Base-by-base conservation (phyloP, 2,113 vertebrate species). In the Phylloscopus whistleri region DNA sequence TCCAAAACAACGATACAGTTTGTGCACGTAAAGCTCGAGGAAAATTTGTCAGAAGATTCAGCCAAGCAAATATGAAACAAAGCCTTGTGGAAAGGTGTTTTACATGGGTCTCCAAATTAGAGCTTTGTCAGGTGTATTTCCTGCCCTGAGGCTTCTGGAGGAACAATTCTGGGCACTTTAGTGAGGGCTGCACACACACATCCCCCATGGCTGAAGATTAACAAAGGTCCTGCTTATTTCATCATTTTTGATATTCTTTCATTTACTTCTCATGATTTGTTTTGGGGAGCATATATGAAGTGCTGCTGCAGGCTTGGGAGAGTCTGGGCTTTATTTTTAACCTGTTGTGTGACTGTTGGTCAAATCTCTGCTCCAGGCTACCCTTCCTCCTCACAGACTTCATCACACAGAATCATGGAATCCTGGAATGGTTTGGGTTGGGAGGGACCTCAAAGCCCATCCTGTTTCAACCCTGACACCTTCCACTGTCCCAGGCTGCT, bases 1-100 rank as follows among this genome's bases (percentile, higher is more conserved):
- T 98, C 97, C 95, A 97, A 96, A 98, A 98, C 96, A 97, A 95
- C 95, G 91, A 94, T 67, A 88, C 35, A 90, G 97, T 96, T 97
- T 97, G 94, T 97, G 92, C 41, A 68, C 14, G 14, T 76, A 56
- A 93, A 94, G 86, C 21, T 18, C 53, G 24, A 53, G 78, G 93
- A 94, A 92, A 90, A 81, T 86, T 52, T 75, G 79, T 77, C 95
- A 87, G 81, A 96, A 95, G 93, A 91, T 81, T 55, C 69, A 82
- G 56, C 70, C 72, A 83, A 92, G 85, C 8, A 7, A 94, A 82
- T 74, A 76, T 17, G 69, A 96, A 90, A 92, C 90, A 80, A 94
- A 96, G 87, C 74, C 95, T 90, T 70, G 3, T 83, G 62, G 69
- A 67, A 84, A 94, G 69, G 89, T 83, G 87, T 78, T 91, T 81